Evolutionary conservation across 23 tunicate species (phyloP), one percentile per base, ranked within the genome.

Genomic region (Botrylloides violaceus): DNA sequence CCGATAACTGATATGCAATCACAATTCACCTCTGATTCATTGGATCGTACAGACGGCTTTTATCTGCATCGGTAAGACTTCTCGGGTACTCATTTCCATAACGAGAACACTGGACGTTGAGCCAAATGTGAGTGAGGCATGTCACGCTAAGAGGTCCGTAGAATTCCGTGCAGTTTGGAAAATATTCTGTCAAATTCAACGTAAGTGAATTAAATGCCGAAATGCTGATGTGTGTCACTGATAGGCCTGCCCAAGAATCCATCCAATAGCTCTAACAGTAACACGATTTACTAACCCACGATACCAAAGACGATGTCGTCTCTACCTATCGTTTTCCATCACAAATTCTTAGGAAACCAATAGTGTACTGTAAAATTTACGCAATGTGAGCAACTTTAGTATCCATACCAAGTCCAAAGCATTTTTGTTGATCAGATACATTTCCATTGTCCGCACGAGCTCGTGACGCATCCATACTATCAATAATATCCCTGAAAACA

Each of bases 341-440:
- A n/a, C n/a, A n/a, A n/a, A n/a, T n/a, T n/a, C n/a, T n/a, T n/a
- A n/a, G n/a, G n/a, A 47, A 47, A 47, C 18, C 18, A 47, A 47
- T 47, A 47, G 55, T 12, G 12, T 18, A 47, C 18, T 12, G 18
- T 18, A 12, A 12, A 47, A 47, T 47, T 47, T 47, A 12, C 55
- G 18, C 18, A 47, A 47, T 12, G n/a, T n/a, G n/a, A n/a, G n/a
- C n/a, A n/a, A n/a, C n/a, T n/a, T n/a, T 18, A 47, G 55, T 47
- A 63, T 25, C 29, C 70, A 63, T 66, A 76, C 81, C 60, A 24
- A 76, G 36, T 63, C 81, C 81, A 47, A 64, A 76, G 75, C 81
- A 76, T 34, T 64, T 38, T 28, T 35, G 21, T 43, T 76, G 81
- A 28, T 36, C 34, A 9, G 27, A 2, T 9, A 29, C 39, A 34